phyloP scores from a whole-genome alignment of 92 coral and sea anemone genomes.

The Pocillopora grandis region DNA sequence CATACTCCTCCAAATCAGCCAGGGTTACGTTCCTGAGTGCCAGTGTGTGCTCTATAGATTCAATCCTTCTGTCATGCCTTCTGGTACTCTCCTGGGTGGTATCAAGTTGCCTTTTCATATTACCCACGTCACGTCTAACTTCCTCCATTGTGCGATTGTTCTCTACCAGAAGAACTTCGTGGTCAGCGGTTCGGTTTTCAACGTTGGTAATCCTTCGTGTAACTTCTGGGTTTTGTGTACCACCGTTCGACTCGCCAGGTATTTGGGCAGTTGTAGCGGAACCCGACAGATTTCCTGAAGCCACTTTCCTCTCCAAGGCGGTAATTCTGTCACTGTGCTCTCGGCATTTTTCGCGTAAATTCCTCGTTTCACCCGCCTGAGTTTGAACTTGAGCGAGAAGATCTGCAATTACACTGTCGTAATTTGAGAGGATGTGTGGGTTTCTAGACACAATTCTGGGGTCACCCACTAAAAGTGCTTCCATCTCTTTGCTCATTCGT shows the following conservation, averaged over 20 bases:
- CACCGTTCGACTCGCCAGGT: background rate
- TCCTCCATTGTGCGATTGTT: slow-evolving; percentile 31
- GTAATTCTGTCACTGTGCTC: slow-evolving; percentile 28
- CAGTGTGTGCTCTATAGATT: slow-evolving; percentile 41
- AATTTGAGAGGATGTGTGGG: slow-evolving; percentile 14
- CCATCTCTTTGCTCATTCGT: slow-evolving; percentile 7
- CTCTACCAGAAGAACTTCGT: slow-evolving; percentile 41
- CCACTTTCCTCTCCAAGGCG: slow-evolving; percentile 18
- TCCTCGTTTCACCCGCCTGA: slow-evolving; percentile 16
- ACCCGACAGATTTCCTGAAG: background rate
- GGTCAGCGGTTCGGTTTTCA: slow-evolving; percentile 38
- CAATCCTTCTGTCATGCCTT: slow-evolving; percentile 39
- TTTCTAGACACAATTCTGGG: slow-evolving; percentile 21
- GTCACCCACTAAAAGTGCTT: slow-evolving; percentile 16
- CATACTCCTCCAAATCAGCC: slow-evolving; percentile 46
- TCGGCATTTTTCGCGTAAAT: background rate
- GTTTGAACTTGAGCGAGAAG: slow-evolving; percentile 18
- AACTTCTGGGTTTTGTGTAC: background rate
- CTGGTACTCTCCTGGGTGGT: slow-evolving; percentile 9
- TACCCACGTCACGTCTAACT: slow-evolving; percentile 19
- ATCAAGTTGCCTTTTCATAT: slow-evolving; percentile 34
- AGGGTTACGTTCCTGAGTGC: slow-evolving; percentile 48
- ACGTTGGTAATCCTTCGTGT: slow-evolving; percentile 16
- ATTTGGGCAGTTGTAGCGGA: background rate
- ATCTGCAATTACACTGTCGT: slow-evolving; percentile 26